These are phyloP conservation scores for Lordiphosa collinella DNA, from an alignment of 1,140 invertebrate genomes.

Conservation along the genomic window DNA sequence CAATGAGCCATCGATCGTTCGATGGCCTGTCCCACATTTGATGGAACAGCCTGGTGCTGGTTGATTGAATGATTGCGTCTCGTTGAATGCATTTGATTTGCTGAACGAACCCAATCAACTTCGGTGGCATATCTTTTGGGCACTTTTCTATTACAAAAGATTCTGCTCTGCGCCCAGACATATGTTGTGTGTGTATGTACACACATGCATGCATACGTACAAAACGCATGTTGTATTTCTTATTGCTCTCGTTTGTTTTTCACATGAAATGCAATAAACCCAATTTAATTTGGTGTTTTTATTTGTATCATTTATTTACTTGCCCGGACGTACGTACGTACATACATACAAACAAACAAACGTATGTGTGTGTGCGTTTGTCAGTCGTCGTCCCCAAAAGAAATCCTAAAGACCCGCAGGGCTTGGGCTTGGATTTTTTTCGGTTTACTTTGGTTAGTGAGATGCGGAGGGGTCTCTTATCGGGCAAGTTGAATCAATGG, in stretches of 20 bases:
- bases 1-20: background rate
- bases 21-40: background rate
- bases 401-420: no score
- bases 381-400: background rate
- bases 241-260: conserved; percentile 51
- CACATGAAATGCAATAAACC: conserved; percentile 75
- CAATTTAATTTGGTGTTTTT: conserved; percentile 72
- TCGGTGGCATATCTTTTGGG: no score
- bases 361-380: background rate
- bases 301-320: conserved; percentile 70
- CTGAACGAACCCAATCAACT: no score
- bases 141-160: no score
- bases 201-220: no score
- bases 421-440: no score
- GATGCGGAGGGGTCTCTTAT: no score
- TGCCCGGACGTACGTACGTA: conserved; percentile 36
- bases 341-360: background rate
- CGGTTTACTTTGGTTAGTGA: no score
- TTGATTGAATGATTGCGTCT: conserved; percentile 33
- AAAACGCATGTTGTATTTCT: background rate
- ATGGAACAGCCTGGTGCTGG: conserved; percentile 6
- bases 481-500: no score
- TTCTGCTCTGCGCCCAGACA: no score
- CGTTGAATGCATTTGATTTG: background rate
- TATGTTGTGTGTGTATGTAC: no score